Percentiles rank a stretch among this genome's conserved stretches.
Conservation (phyloP, 1,140 invertebrate species). For the Zaprionus vittiger region DNA sequence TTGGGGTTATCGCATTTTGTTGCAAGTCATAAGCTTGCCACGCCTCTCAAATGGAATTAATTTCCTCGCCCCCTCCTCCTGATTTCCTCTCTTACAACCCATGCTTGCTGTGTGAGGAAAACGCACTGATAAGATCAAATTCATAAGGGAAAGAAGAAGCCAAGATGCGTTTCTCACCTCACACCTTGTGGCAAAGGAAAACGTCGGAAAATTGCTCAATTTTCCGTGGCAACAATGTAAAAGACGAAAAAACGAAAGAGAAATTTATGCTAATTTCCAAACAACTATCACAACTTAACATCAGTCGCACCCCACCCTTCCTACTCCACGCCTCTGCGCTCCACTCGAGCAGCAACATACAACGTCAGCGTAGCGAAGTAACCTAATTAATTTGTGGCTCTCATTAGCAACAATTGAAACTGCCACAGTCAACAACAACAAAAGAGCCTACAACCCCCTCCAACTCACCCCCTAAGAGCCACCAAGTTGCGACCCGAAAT, state of each 20-base stretch:
- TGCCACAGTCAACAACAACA: conserved; percentile 57
- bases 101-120: no score
- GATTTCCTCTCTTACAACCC: no score
- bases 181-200: conserved; percentile 51
- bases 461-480: background rate
- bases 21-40: background rate
- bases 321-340: conserved; percentile 14
- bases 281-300: conserved; percentile 74
- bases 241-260: conserved; percentile 51
- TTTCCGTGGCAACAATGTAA: conserved; percentile 67
- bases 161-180: conserved; percentile 21
- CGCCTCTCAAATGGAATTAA: background rate
- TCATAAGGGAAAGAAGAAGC: background rate
- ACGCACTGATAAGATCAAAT: background rate
- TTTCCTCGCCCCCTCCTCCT: background rate
- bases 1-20: background rate
- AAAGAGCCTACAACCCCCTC: background rate
- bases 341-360: background rate
- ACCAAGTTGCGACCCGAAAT: conserved; percentile 54
- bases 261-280: conserved; percentile 78
- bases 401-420: conserved; percentile 83
- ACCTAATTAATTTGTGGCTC: conserved; percentile 83
- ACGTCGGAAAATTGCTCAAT: conserved; percentile 79
- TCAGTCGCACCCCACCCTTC: conserved; percentile 15
- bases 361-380: conserved; percentile 78